Evolutionary conservation across 2,888 invertebrate genomes (phyloP).

Genomic region (Liopterus haemorrhoidalis): DNA sequence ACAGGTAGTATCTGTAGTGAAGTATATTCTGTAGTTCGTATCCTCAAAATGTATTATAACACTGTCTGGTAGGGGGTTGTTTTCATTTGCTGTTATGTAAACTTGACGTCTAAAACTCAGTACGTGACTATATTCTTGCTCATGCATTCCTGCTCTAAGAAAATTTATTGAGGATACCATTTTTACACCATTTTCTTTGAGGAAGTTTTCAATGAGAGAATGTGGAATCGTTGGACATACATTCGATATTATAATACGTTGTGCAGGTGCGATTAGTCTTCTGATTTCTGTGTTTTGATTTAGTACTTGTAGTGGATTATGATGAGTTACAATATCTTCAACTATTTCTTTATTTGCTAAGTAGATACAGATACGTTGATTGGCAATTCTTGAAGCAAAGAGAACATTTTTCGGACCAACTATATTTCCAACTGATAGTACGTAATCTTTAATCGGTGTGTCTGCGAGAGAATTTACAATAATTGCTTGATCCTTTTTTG

Average conservation of each 20-base stretch:
- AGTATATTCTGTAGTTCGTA: slow-evolving; percentile 1
- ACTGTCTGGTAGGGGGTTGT: neutral
- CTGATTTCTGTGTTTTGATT: slow-evolving; percentile 8
- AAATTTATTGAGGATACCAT: slow-evolving; percentile 3
- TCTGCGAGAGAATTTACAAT: neutral
- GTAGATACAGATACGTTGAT: slow-evolving; percentile 17
- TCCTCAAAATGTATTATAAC: neutral
- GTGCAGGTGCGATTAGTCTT: slow-evolving; percentile 7
- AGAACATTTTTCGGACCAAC: slow-evolving; percentile 16
- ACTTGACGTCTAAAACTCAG: slow-evolving; percentile 3
- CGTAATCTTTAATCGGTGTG: slow-evolving; percentile 3
- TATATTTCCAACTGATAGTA: slow-evolving; percentile 12
- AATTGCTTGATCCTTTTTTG: slow-evolving; percentile 10
- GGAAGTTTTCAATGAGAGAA: slow-evolving; percentile 1
- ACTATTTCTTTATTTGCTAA: slow-evolving; percentile 9
- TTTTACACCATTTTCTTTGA: slow-evolving; percentile 2
- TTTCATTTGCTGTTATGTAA: slow-evolving; percentile 1
- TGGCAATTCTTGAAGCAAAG: slow-evolving; percentile 13
- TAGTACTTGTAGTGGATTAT: slow-evolving; percentile 7
- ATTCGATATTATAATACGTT: slow-evolving; percentile 18
- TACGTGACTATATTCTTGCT: slow-evolving; percentile 8
- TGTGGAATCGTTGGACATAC: slow-evolving; percentile 13
- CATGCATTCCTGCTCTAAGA: slow-evolving; percentile 7
- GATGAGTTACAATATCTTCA: slow-evolving; percentile 10
- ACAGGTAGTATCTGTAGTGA: too few relatives aligned